phyloP scores from a whole-genome alignment of 2,888 invertebrate genomes.

The Drosophila cyrtoloma region DNA sequence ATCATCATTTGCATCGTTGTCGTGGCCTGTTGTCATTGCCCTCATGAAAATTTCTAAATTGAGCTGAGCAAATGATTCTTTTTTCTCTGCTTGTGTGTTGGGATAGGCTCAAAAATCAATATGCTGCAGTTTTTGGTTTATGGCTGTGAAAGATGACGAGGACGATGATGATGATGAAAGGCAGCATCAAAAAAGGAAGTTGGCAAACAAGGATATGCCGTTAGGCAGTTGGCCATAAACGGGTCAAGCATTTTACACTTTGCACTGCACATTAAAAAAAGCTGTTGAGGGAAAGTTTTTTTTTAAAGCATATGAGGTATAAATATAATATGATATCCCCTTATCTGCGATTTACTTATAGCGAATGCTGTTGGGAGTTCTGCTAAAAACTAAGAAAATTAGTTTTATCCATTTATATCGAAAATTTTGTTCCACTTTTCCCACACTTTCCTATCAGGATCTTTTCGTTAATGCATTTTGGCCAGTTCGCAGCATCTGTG shows the following conservation, averaged over 20 bases:
- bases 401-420: neutral
- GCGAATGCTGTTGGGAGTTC: neutral
- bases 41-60: conserved; percentile 66
- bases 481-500: conserved; percentile 39
- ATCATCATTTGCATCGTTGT: conserved; percentile 45
- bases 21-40: conserved; percentile 48
- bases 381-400: neutral
- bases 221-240: conserved; percentile 28
- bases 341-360: neutral
- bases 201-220: conserved; percentile 50
- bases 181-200: conserved; percentile 40
- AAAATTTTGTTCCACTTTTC: neutral
- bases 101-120: conserved; percentile 57
- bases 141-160: conserved; percentile 16
- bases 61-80: conserved; percentile 20
- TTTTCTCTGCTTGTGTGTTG: conserved; percentile 27
- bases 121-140: conserved; percentile 42
- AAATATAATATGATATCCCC: neutral
- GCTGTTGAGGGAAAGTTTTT: neutral
- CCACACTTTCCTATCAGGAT: neutral
- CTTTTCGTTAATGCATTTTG: conserved; percentile 32
- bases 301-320: neutral
- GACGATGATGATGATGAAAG: conserved; percentile 16
- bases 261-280: neutral
- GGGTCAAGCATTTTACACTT: conserved; percentile 32